These are phyloP conservation scores for Bergia sp. DNA, from an alignment of 92 coral and sea anemone species.

Conservation along the genomic window DNA sequence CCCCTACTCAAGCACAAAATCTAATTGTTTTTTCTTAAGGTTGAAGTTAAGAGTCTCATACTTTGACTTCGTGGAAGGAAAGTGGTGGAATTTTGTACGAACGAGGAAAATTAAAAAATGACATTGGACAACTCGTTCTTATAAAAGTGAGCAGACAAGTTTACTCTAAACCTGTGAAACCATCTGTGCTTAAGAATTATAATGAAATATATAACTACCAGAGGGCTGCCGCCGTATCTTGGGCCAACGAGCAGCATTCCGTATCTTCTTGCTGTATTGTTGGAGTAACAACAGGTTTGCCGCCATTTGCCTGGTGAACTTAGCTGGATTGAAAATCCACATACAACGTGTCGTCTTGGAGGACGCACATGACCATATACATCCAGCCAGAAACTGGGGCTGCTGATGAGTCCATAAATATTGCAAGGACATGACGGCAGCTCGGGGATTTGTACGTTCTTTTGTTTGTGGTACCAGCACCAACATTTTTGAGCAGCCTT, in stretches of 20 bases:
- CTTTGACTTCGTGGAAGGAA: no score
- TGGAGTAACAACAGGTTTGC: constrained; percentile 35
- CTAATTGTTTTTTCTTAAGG: no score
- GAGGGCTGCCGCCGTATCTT: constrained; percentile 3
- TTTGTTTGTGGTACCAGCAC: constrained; percentile 53
- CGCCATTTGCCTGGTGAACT: constrained; percentile 5
- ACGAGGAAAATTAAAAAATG: no score
- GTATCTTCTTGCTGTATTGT: constrained; percentile 14
- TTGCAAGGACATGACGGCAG: constrained; percentile 55
- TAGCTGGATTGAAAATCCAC: constrained; percentile 12
- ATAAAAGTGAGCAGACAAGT: no score
- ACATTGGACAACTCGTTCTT: no score
- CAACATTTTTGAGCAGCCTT: constrained; percentile 49
- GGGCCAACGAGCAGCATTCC: constrained; percentile 35
- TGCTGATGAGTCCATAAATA: not conserved
- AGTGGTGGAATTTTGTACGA: no score
- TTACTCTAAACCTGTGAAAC: no score
- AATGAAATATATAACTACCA: not conserved
- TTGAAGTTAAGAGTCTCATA: no score
- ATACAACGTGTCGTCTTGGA: not conserved
- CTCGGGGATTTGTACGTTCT: constrained; percentile 19
- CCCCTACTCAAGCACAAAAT: no score
- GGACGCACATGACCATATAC: not conserved
- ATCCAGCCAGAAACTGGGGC: constrained; percentile 12
- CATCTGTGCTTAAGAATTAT: not conserved